Evolutionary conservation across 1,140 invertebrate species (phyloP), one percentile per base, ranked within the genome.

Genomic region (Teleogryllus occipitalis): DNA sequence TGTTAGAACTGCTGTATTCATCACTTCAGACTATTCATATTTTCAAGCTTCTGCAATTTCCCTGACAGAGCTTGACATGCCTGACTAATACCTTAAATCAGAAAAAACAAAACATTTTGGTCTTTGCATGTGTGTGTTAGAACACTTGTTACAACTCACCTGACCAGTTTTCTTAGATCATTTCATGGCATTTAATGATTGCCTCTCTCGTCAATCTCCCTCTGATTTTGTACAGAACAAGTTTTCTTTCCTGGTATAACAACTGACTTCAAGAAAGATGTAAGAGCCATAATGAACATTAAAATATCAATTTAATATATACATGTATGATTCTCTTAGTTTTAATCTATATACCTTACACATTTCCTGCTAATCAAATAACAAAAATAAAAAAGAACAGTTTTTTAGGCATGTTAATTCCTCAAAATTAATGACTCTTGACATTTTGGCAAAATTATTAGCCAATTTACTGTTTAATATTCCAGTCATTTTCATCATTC

Each of bases 131-230:
- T 65, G 10, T 65, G 27, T 39, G 27, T 65, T 65, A 65, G 18
- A 65, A 65, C 54, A 65, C 54, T 39, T 65, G 54, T 65, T 65
- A 14, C 18, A 65, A 65, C 54, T 65, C 54, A 65, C 54, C 54
- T 65, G 54, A 65, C 54, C 54, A 65, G 54, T 65, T 65, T 65
- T 65, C 54, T 65, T 65, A 65, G 54, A 65, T 65, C 54, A 65
- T 65, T 65, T 65, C 54, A 65, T 65, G 54, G 54, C 54, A 39
- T 65, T 65, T 14, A 65, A 14, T 65, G 54, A 65, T 65, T 65
- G 10, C 10, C 18, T 65, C 54, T 65, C 54, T 18, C 54, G 18
- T 65, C 54, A 65, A 65, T 65, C 54, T 65, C 54, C 54, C 54
- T 65, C 54, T 65, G 54, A 65, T 65, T 65, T 65, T 65, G 54